phyloP scores from a whole-genome alignment of 2,113 vertebrate species.

The Willisornis vidua region DNA sequence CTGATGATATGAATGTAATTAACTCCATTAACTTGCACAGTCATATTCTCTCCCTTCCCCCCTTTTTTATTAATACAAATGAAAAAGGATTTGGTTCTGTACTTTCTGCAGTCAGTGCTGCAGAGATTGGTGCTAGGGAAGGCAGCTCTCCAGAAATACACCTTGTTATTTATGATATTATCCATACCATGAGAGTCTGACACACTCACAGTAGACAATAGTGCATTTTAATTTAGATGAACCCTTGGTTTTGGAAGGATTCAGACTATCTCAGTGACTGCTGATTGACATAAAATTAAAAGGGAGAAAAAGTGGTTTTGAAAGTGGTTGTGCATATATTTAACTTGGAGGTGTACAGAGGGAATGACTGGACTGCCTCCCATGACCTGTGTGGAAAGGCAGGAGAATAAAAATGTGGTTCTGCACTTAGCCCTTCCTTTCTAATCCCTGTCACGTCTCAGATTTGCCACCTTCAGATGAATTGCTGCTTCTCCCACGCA shows the following conservation, averaged over 20 bases:
- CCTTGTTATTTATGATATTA: not conserved
- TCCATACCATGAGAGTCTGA: not conserved
- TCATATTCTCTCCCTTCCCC: not conserved
- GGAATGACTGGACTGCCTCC: not conserved
- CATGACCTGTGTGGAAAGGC: constrained; percentile 14
- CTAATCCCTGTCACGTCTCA: constrained; percentile 33
- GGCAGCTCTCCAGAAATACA: not conserved
- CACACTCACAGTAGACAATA: not conserved
- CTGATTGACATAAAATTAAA: constrained; percentile 47
- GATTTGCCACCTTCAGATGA: constrained; percentile 44
- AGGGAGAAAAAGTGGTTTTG: not conserved
- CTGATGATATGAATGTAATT: constrained; percentile 5
- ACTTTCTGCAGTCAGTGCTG: not conserved
- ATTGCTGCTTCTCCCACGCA: constrained; percentile 43
- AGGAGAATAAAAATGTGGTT: constrained; percentile 48
- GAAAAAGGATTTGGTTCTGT: not conserved
- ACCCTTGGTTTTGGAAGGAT: not conserved
- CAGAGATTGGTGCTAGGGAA: not conserved
- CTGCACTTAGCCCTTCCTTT: constrained; percentile 24
- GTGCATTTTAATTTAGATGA: constrained; percentile 10
- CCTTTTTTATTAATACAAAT: not conserved
- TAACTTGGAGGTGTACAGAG: constrained; percentile 3
- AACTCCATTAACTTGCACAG: not conserved
- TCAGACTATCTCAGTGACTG: not conserved
- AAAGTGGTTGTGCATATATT: constrained; percentile 38